Percentiles rank a stretch among this genome's conserved stretches.
Conservation (phyloP, 2,797 vertebrate species). For the Chaetophractus vellerosus region DNA sequence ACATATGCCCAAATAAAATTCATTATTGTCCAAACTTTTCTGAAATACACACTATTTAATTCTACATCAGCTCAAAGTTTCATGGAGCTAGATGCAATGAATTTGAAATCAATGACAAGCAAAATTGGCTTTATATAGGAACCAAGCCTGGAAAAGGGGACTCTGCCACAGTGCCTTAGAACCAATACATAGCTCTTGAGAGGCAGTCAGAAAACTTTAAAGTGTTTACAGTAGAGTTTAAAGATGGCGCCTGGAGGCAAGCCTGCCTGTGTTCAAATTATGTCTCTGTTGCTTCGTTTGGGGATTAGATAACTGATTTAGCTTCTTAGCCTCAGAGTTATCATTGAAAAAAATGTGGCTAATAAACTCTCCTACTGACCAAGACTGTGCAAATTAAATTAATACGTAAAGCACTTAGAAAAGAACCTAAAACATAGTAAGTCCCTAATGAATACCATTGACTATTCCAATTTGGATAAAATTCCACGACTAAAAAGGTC, state of each 20-base stretch:
- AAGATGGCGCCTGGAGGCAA: neutral
- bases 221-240: neutral
- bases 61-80: slow-evolving; percentile 49
- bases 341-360: neutral
- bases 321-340: neutral
- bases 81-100: neutral
- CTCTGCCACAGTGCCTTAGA: neutral
- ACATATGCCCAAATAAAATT: neutral
- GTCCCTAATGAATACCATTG: neutral
- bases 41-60: slow-evolving; percentile 7
- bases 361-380: neutral
- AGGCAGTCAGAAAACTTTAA: neutral
- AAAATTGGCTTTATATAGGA: slow-evolving; percentile 33
- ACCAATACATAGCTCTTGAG: neutral
- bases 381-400: neutral
- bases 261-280: neutral
- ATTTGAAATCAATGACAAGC: slow-evolving; percentile 50
- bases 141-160: neutral
- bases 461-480: slow-evolving; percentile 43
- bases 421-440: neutral
- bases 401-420: neutral
- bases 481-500: slow-evolving; percentile 50
- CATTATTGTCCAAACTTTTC: neutral
- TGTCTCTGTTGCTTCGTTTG: neutral
- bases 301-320: slow-evolving; percentile 15